Percentiles rank a stretch among this genome's conserved stretches.
Conservation (phyloP, 2,113 vertebrate species). For the Anoplopoma fimbria region DNA sequence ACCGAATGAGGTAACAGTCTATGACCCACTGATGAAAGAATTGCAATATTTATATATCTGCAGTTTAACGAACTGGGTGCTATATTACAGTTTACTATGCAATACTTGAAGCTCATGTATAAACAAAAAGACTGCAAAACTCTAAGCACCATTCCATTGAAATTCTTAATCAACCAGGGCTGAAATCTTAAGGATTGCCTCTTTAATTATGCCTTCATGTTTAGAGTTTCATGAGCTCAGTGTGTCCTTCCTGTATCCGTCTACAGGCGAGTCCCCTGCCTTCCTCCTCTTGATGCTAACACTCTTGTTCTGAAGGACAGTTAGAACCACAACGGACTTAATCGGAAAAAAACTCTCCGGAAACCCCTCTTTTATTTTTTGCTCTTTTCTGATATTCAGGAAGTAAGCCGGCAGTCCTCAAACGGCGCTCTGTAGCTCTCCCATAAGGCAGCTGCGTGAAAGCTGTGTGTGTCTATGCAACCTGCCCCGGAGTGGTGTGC, state of each 20-base stretch:
- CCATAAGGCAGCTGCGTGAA: conserved; percentile 97
- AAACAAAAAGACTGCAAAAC: too few species aligned
- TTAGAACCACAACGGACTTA: conserved; percentile 74
- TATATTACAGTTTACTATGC: too few species aligned
- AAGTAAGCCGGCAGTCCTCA: conserved; percentile 94
- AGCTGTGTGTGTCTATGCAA: conserved; percentile 99
- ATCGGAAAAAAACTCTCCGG: conserved; percentile 72
- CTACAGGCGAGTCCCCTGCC: conserved; percentile 94
- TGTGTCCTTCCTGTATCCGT: conserved; percentile 14
- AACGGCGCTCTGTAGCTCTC: conserved; percentile 96
- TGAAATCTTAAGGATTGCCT: neutral
- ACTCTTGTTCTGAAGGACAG: conserved; percentile 86
- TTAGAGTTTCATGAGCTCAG: neutral
- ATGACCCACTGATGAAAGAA: neutral
- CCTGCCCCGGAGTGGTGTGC: conserved; percentile 91
- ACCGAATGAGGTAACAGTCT: neutral
- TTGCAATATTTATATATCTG: neutral
- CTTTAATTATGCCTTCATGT: neutral
- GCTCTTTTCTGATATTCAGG: conserved; percentile 97
- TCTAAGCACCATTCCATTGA: too few species aligned
- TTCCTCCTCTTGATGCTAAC: conserved; percentile 93
- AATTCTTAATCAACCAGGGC: neutral
- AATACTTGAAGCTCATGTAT: too few species aligned
- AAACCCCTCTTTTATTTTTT: conserved; percentile 76
- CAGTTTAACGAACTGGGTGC: too few species aligned